Evolutionary conservation across 2,113 vertebrate species (phyloP), one percentile per base, ranked within the genome.

Genomic region (Cottus gobio): DNA sequence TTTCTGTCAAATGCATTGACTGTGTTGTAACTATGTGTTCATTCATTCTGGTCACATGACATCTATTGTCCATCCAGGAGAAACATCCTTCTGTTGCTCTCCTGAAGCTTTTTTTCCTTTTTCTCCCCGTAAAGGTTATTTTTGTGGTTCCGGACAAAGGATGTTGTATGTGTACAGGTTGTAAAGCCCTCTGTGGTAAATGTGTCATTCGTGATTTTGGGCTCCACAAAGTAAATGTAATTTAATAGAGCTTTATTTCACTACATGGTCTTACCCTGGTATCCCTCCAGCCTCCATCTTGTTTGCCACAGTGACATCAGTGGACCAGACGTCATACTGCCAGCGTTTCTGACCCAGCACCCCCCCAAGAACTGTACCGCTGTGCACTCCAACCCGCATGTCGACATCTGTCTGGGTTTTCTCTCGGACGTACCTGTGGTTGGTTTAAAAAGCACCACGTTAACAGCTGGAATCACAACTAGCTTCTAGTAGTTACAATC

Each of bases 261-360:
- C 2, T n/a, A 2, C 7, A 18, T 24, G 20, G 42, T 78, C 85
- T 95, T 87, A 98, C 97, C 97, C 97, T 0, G 97, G 97, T 82
- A 98, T 96, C 60, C 97, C 97, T 0, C 97, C 97, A 0, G 97
- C 97, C 75, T 98, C 97, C 97, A 99, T 98, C 93, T 98, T 98
- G 92, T 99, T 99, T 79, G 97, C 97, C 75, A 99, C 95, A 0
- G 97, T 98, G 84, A 99, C 97, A 0, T 99, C 97, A 0, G 97
- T 98, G 24, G 97, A 99, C 97, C 97, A 98, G 26, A 99, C 97
- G 0, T 99, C 97, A 0, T 97, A 99, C 89, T 98, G 97, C 97
- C 97, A 99, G 54, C 97, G 96, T 63, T 98, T 98, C 95, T 99
- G 97, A 24, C 97, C 97, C 57, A 98, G 95, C 9, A 99, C 97